These are phyloP conservation scores for Spodoptera frugiperda DNA, from an alignment of 1,140 invertebrate species.

Conservation along the genomic window DNA sequence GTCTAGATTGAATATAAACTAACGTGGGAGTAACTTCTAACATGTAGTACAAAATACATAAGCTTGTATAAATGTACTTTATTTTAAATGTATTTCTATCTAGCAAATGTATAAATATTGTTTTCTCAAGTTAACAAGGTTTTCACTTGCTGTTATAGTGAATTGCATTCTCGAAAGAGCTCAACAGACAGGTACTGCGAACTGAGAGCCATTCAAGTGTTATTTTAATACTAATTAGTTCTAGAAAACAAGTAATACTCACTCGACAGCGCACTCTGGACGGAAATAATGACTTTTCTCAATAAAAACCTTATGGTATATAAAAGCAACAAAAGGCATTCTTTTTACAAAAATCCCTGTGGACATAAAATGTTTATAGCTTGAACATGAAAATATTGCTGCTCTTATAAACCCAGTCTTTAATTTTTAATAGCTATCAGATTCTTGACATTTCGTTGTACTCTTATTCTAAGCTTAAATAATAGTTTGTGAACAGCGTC, in stretches of 20 bases:
- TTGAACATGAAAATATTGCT: conserved; percentile 54
- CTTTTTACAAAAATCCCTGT: conserved; percentile 48
- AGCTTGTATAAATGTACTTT: no score
- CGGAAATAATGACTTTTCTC: conserved; percentile 34
- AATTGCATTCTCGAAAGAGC: neutral
- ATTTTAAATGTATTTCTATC: no score
- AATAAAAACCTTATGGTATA: conserved; percentile 29
- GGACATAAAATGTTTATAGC: conserved; percentile 60
- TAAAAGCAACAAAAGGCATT: conserved; percentile 46
- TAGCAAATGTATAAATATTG: no score
- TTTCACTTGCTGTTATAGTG: neutral
- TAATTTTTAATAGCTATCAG: conserved; percentile 50
- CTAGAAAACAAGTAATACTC: neutral
- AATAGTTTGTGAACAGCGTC: no score
- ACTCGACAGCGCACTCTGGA: neutral
- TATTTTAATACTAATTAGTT: neutral
- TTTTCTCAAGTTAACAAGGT: no score
- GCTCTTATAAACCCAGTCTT: conserved; percentile 48
- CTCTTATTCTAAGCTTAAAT: no score
- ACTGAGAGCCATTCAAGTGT: neutral
- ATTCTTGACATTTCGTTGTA: conserved; percentile 2
- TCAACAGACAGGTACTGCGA: no score
- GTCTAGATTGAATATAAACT: no score
- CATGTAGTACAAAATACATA: no score
- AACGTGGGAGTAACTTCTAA: no score